Base-by-base conservation (phyloP, 1,140 invertebrate genomes). In the Anastrepha ludens region DNA sequence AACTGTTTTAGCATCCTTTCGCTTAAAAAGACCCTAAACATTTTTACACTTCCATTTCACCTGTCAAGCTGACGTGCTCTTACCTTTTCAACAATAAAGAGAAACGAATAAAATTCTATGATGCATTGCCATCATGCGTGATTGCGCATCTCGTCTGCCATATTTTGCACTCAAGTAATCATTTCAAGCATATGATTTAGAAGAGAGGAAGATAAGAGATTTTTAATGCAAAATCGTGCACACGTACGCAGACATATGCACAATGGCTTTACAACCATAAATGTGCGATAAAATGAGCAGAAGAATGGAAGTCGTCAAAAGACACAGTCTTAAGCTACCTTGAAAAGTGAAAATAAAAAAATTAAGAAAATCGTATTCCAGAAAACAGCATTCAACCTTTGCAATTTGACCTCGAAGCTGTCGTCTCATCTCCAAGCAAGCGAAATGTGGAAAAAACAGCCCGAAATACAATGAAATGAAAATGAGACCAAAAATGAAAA, bases 101-200 rank as follows among this genome's bases (percentile, higher is more conserved):
- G 1, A 29, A 29, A 29, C 29, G 29, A 29, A 29, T 29, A 29
- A 55, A 74, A 74, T 2, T 6, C 13, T 74, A n/a, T 74, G 67
- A 74, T 74, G 67, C 44, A 47, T 74, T 74, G 67, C 67, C 67
- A 74, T 74, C 29, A 41, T 74, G 67, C 67, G 41, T 74, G 67
- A 74, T 41, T 74, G 67, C 67, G 39, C 67, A 44, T 0, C 15
- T 50, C 44, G 41, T 47, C 67, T 74, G 44, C 41, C 41, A 74
- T 74, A 74, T 74, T 74, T 74, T 74, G 67, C 67, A 74, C 67
- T 74, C 67, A 74, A 74, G 41, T 74, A 74, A 74, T 74, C 67
- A 74, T 74, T 74, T 74, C 44, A 47, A 47, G 44, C 67, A 47
- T 47, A 47, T 50, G 67, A 74, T 47, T 44, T 47, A 8, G 67